Evolutionary conservation across 2,113 vertebrate genomes (phyloP).

Genomic region (Colaptes auratus): DNA sequence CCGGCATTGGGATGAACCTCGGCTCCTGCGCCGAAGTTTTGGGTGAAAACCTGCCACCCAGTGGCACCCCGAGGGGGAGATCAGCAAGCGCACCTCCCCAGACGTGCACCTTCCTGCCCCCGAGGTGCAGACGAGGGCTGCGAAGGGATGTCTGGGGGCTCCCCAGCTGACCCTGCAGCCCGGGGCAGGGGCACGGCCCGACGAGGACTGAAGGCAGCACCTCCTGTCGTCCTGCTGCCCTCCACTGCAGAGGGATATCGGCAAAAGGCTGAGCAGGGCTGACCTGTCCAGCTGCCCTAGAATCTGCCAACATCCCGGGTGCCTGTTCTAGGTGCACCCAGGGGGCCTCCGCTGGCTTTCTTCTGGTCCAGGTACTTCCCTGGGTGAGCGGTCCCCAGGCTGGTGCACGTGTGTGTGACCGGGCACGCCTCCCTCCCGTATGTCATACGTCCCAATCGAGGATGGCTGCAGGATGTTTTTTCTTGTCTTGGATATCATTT

Average conservation of each 20-base stretch:
- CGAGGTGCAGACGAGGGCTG: neutral
- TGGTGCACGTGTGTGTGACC: rapidly evolving
- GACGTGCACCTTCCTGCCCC: neutral
- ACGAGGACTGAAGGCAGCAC: neutral
- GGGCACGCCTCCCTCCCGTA: neutral
- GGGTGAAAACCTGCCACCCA: neutral
- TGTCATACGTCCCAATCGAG: too few species aligned
- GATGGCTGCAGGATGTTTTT: neutral
- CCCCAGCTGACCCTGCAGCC: neutral
- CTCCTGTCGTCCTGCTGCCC: neutral
- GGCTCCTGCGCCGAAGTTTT: neutral
- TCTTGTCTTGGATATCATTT: neutral
- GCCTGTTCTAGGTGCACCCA: neutral
- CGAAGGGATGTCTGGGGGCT: neutral
- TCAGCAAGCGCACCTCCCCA: neutral
- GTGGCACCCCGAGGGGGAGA: neutral
- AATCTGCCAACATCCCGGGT: neutral
- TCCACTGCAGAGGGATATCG: neutral
- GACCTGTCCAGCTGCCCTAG: rapidly evolving
- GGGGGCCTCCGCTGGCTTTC: neutral
- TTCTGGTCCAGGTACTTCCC: neutral
- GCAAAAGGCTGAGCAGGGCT: neutral
- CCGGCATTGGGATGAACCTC: rapidly evolving
- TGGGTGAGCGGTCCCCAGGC: neutral
- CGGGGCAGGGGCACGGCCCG: rapidly evolving